These are phyloP conservation scores for Platichthys stellatus DNA, from an alignment of 2,113 vertebrate species.

Conservation along the genomic window DNA sequence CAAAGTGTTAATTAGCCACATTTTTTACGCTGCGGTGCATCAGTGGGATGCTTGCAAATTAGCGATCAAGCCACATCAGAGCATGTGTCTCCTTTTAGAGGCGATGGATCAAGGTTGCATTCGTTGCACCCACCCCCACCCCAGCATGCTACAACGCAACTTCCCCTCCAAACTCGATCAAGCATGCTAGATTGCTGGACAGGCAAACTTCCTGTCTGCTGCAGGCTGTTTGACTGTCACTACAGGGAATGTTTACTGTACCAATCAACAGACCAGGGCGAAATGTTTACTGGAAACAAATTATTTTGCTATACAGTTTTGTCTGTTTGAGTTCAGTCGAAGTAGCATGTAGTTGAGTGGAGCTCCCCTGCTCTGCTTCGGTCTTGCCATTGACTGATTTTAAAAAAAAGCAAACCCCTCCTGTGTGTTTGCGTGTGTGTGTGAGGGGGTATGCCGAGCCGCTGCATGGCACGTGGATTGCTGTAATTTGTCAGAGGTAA, in stretches of 20 bases:
- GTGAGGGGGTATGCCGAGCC: constrained; percentile 39
- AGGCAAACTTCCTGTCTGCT: constrained; percentile 26
- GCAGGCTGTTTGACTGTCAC: constrained; percentile 14
- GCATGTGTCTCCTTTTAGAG: constrained; percentile 28
- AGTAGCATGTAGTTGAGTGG: constrained; percentile 48
- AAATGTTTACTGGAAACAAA: constrained; percentile 22
- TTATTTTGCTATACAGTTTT: not conserved
- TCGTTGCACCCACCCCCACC: constrained; percentile 6
- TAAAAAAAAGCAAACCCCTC: constrained; percentile 34
- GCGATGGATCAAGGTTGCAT: constrained; percentile 20
- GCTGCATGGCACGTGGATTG: constrained; percentile 71
- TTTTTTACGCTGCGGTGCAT: constrained; percentile 36
- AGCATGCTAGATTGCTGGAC: constrained; percentile 30
- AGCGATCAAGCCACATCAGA: constrained; percentile 32
- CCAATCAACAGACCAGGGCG: not conserved
- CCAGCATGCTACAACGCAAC: constrained; percentile 42
- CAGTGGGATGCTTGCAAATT: constrained; percentile 32
- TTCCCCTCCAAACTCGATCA: constrained; percentile 26
- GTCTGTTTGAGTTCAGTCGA: constrained; percentile 27
- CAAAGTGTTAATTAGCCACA: constrained; percentile 23
- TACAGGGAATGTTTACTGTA: constrained; percentile 11
- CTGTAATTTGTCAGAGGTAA: constrained; percentile 41
- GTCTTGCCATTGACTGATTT: constrained; percentile 34
- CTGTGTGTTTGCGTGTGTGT: constrained; percentile 16
- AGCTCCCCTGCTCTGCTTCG: constrained; percentile 31